Conservation (phyloP, 2,888 invertebrate genomes). For the Pherbina coryleti region DNA sequence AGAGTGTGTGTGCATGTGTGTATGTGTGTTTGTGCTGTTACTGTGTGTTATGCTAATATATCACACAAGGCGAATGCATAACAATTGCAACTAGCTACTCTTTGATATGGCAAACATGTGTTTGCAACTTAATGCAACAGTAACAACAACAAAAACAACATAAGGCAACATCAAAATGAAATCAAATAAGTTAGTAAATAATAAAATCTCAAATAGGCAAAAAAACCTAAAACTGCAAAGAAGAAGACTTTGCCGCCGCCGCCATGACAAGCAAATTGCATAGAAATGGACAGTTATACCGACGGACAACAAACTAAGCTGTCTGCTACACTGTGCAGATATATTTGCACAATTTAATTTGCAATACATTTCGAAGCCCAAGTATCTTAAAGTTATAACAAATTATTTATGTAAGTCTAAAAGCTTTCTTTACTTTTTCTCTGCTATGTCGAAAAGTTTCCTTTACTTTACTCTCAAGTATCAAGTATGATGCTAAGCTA, state of each 20-base stretch:
- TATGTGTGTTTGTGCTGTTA: not conserved
- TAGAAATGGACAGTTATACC: conserved; percentile 25
- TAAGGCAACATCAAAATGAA: not conserved
- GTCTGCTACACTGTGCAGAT: not conserved
- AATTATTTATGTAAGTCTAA: no score
- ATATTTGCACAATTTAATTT: not conserved
- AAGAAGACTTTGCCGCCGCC: conserved; percentile 25
- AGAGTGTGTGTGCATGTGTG: not conserved
- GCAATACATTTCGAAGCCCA: no score
- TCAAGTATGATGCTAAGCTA: no score
- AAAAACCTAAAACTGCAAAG: not conserved
- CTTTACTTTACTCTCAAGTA: no score
- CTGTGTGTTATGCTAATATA: conserved; percentile 34
- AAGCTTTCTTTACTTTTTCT: no score
- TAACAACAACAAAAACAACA: not conserved
- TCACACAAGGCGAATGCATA: conserved; percentile 21
- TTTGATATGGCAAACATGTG: conserved; percentile 31
- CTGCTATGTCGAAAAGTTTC: no score
- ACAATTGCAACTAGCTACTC: conserved; percentile 21
- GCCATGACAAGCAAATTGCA: conserved; percentile 42
- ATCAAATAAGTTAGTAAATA: conserved; percentile 5
- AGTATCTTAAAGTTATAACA: no score
- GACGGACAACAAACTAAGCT: not conserved
- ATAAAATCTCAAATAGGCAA: conserved; percentile 7
- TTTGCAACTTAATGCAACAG: not conserved